Evolutionary conservation across 2,797 vertebrate genomes (phyloP), one percentile per base, ranked within the genome.

Genomic region (Gambelia wislizenii): DNA sequence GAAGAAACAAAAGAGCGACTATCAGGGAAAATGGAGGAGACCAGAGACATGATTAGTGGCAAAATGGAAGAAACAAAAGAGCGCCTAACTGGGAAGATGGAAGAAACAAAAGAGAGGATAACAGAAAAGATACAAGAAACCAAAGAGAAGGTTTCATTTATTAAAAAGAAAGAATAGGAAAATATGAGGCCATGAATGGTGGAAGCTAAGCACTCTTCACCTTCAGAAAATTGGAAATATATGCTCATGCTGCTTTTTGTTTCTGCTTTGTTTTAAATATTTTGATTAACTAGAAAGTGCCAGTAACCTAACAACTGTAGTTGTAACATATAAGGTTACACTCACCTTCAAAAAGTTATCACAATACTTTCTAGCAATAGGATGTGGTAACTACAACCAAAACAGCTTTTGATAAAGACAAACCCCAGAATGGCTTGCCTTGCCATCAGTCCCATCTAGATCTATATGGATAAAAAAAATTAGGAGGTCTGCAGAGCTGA

Each of bases 21-120:
- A 52, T 97, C 98, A 0, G 98, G 98, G 93, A 98, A 98, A 93
- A 99, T 99, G 98, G 98, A 97, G 89, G 98, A 98, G 92, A 98
- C 98, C 0, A 99, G 98, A 87, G 98, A 97, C 98, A 84, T 54
- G 83, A 84, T 84, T 84, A 84, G 96, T 98, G 98, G 98, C 96
- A 98, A 97, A 92, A 98, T 99, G 98, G 98, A 98, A 85, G 98
- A 98, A 92, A 99, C 98, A 0, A 99, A 98, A 89, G 99, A 98
- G 89, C 97, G 97, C 56, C 92, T 99, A 72, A 97, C 98, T 0
- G 99, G 97, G 93, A 98, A 98, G 90, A 98, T 99, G 97, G 98
- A 97, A 88, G 98, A 98, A 93, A 98, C 98, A 2, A 99, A 98
- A 81, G 98, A 96, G 76, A 98, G 96, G 74, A 94, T 98, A 42